Conservation (phyloP, 2,888 invertebrate genomes). For the Electrophaes corylata region DNA sequence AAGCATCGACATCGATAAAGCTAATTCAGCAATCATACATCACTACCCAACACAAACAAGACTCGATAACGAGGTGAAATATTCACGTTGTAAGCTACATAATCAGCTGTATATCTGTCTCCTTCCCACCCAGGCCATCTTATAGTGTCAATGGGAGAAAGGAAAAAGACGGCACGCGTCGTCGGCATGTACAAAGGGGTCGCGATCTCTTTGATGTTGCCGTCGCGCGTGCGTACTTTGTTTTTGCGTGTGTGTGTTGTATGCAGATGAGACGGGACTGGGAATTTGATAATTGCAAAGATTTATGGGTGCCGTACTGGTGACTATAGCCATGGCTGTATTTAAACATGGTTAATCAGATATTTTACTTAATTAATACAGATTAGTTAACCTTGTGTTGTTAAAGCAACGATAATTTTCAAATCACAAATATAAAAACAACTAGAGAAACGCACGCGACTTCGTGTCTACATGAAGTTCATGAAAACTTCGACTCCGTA, state of each 20-base stretch:
- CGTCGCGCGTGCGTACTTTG: constrained; percentile 77
- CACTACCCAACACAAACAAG: constrained; percentile 83
- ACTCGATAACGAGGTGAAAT: constrained; percentile 84
- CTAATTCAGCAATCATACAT: constrained; percentile 59
- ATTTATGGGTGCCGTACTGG: constrained; percentile 72
- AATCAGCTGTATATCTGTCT: constrained; percentile 69
- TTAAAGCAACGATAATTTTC: no score
- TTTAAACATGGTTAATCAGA: constrained; percentile 44
- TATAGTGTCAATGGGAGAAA: constrained; percentile 59
- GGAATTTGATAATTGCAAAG: constrained; percentile 84
- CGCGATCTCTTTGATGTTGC: constrained; percentile 80
- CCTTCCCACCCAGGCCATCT: constrained; percentile 60
- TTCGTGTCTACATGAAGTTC: no score
- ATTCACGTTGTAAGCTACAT: constrained; percentile 81
- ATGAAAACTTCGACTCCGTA: no score
- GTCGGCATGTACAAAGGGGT: constrained; percentile 81
- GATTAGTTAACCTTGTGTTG: no score
- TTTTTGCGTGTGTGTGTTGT: constrained; percentile 65
- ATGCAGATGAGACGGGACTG: constrained; percentile 78
- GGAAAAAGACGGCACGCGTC: constrained; percentile 79
- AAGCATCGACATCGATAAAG: constrained; percentile 62
- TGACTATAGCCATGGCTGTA: constrained; percentile 33
- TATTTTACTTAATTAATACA: not conserved
- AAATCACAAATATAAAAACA: no score
- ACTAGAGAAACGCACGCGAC: no score